These are phyloP conservation scores for Gouania willdenowi DNA, from an alignment of 2,797 vertebrate species.

Conservation along the genomic window DNA sequence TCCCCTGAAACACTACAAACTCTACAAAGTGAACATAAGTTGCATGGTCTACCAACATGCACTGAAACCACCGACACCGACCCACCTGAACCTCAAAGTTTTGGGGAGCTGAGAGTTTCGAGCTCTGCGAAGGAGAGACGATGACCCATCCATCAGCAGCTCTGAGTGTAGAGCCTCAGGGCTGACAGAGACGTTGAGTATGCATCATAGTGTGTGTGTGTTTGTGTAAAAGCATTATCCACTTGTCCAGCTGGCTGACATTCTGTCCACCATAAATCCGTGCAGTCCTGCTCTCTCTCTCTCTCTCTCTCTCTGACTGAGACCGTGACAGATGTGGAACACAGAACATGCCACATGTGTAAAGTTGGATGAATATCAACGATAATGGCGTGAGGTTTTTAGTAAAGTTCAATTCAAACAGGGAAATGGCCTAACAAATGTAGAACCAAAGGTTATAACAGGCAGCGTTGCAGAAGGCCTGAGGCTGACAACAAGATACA, in stretches of 20 bases:
- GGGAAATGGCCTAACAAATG: no score
- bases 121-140: slow-evolving; percentile 31
- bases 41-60: background rate
- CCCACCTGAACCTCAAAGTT: slow-evolving; percentile 34
- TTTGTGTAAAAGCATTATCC: slow-evolving; percentile 22
- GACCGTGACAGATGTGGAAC: background rate
- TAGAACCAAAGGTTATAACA: no score
- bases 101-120: slow-evolving; percentile 17
- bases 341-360: no score
- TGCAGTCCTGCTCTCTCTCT: slow-evolving; percentile 1
- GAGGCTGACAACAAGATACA: no score
- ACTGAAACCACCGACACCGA: background rate
- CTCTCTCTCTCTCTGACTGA: background rate
- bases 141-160: slow-evolving; percentile 36
- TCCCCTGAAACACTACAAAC: no score
- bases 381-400: no score
- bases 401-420: no score
- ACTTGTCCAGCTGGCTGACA: slow-evolving; percentile 32
- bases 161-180: slow-evolving; percentile 20
- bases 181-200: slow-evolving; percentile 15
- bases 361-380: no score
- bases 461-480: no score
- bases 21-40: no score
- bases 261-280: slow-evolving; percentile 14
- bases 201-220: background rate